phyloP scores from a whole-genome alignment of 2,797 vertebrate genomes.

The Tinamus major region DNA sequence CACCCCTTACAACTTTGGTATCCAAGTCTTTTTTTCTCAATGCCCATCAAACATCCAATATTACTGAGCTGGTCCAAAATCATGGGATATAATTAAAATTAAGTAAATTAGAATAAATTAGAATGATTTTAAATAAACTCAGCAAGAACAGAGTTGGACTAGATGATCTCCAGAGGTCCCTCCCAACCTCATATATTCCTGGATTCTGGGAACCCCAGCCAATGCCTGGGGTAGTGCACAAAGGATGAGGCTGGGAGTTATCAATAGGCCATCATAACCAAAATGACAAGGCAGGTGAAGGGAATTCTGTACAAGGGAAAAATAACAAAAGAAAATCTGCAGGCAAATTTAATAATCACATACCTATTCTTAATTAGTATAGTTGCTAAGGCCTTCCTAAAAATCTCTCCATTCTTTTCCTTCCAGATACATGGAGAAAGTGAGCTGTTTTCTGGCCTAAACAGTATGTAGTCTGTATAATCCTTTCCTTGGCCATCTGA shows the following conservation, averaged over 20 bases:
- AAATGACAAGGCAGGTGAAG: background rate
- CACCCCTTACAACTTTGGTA: rapidly evolving
- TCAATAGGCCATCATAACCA: rapidly evolving
- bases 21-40: background rate
- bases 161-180: too few species aligned
- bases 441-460: background rate
- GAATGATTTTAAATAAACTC: background rate
- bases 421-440: background rate
- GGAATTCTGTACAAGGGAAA: background rate
- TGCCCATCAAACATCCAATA: rapidly evolving
- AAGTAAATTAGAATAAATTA: background rate
- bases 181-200: too few species aligned
- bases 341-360: background rate
- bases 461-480: background rate
- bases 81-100: background rate
- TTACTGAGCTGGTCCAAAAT: rapidly evolving
- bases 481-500: background rate
- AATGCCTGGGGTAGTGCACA: background rate
- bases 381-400: background rate
- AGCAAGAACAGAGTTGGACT: background rate
- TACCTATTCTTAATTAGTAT: background rate
- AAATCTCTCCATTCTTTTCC: background rate
- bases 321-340: background rate
- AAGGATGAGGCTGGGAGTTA: background rate
- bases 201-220: background rate